Evolutionary conservation across 1,140 invertebrate genomes (phyloP).

Genomic region (Caerostris extrusa): DNA sequence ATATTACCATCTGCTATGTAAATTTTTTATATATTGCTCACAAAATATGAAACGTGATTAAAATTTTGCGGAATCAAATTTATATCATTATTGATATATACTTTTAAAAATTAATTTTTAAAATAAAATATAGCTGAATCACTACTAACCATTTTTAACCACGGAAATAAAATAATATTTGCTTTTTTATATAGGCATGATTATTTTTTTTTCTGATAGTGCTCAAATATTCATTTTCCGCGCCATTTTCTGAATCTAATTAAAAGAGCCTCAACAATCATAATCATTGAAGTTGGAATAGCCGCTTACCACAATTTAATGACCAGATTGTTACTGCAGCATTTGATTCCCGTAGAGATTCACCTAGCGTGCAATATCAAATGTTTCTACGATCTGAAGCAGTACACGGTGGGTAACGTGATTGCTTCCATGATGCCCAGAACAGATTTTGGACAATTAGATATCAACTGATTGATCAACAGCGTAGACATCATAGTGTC

Average conservation of each 20-base stretch:
- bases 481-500: neutral
- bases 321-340: neutral
- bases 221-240: too few relatives aligned
- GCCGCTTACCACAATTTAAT: neutral
- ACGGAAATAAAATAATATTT: too few relatives aligned
- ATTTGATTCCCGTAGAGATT: neutral
- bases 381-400: neutral
- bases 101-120: too few relatives aligned
- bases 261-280: neutral
- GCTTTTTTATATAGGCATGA: too few relatives aligned
- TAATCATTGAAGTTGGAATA: neutral
- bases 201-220: too few relatives aligned
- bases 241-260: neutral
- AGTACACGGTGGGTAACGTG: neutral
- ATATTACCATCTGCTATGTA: too few relatives aligned
- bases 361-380: conserved; percentile 1
- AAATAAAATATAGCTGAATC: too few relatives aligned
- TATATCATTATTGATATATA: too few relatives aligned
- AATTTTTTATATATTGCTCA: too few relatives aligned
- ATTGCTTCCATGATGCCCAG: conserved; percentile 1
- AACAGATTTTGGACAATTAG: conserved; percentile 25
- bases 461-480: conserved; percentile 27
- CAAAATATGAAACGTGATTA: too few relatives aligned
- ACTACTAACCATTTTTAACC: too few relatives aligned
- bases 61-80: too few relatives aligned